phyloP scores from a whole-genome alignment of 2,888 invertebrate genomes.

The Euproctis similis region DNA sequence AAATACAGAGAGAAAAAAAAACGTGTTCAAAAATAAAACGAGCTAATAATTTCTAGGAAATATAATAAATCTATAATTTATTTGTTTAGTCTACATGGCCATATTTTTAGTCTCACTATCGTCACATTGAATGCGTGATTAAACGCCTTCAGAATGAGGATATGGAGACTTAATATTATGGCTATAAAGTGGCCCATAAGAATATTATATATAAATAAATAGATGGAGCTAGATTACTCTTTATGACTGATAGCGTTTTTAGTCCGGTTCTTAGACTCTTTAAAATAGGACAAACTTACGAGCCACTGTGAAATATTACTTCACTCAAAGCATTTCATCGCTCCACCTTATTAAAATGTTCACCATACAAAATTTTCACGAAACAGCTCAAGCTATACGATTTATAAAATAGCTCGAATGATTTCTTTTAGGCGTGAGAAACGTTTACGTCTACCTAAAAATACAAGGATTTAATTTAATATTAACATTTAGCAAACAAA shows the following conservation, averaged over 20 bases:
- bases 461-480: slow-evolving; percentile 29
- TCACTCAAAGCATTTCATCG: too few relatives aligned
- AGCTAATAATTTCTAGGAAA: slow-evolving; percentile 34
- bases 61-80: slow-evolving; percentile 17
- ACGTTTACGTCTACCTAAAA: slow-evolving; percentile 22
- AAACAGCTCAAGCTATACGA: slow-evolving; percentile 5
- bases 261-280: too few relatives aligned
- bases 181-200: not conserved
- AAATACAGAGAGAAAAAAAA: slow-evolving; percentile 20
- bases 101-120: not conserved
- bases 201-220: too few relatives aligned
- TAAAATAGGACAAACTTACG: too few relatives aligned
- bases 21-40: slow-evolving; percentile 36
- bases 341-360: too few relatives aligned
- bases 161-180: slow-evolving; percentile 1
- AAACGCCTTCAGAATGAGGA: too few relatives aligned
- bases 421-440: slow-evolving; percentile 15
- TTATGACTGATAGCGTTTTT: too few relatives aligned
- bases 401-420: slow-evolving; percentile 3
- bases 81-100: not conserved
- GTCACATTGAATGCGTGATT: too few relatives aligned
- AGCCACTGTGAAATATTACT: too few relatives aligned
- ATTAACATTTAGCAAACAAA: too few relatives aligned
- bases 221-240: too few relatives aligned
- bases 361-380: slow-evolving; percentile 4